Evolutionary conservation across 2,888 invertebrate genomes (phyloP), one percentile per base, ranked within the genome.

Genomic region (Lypha dubia): DNA sequence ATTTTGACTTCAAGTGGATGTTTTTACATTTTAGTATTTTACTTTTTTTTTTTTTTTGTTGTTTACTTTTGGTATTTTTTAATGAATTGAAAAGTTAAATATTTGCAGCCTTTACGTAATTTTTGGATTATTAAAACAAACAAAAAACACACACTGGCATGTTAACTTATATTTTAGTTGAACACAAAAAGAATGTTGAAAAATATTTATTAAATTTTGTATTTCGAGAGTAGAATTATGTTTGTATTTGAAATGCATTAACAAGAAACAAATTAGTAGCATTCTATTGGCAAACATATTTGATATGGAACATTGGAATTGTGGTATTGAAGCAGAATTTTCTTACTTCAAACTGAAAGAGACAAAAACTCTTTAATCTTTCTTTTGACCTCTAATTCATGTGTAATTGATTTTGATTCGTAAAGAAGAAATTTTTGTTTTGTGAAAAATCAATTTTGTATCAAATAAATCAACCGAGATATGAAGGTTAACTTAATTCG

Each of bases 121-220:
- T 74, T 49, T 74, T 49, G 51, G 38, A 20, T 22, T 24, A 62
- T 38, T 60, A 46, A 46, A 3, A 24, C 38, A 49, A 38, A 9
- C 35, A 22, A 49, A 6, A 49, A 3, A 60, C 15, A 41, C 5
- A 35, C 15, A 9, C 3, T 28, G 24, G 8, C 11, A 22, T 41
- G 22, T 15, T 60, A 9, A 35, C 24, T 24, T n/a, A 49, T 17
- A 35, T 65, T 28, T 75, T 56, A 56, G 65, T 32, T 65, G 46
- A 65, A 41, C 65, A 46, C 75, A 56, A 22, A 65, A 65, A 65
- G 63, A 63, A 75, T 65, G 65, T 63, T 38, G 4, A 22, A 53
- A 53, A 49, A n/a, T 35, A 28, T 17, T 51, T 51, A 35, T 32
- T 49, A 20, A 13, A 65, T 24, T n/a, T n/a, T 63, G 28, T 32